These are phyloP conservation scores for Leptinotarsa tumamoca DNA, from an alignment of 2,888 invertebrate species.

Conservation along the genomic window DNA sequence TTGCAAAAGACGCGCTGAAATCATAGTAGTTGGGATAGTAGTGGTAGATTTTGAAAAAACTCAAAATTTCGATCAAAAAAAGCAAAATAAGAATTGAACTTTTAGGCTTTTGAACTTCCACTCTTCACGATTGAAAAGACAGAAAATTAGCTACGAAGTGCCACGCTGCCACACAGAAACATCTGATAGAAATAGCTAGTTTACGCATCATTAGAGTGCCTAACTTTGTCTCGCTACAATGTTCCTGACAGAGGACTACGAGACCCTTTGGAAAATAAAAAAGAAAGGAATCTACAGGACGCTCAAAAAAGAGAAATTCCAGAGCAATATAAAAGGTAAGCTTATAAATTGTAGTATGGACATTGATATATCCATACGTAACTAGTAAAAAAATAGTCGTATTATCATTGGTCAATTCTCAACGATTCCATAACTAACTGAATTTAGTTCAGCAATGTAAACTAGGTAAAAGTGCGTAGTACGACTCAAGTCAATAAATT, in stretches of 20 bases:
- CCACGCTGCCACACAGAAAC: neutral
- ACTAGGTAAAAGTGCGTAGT: neutral
- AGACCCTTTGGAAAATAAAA: neutral
- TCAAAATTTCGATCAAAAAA: neutral
- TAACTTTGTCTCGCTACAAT: neutral
- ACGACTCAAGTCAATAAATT: neutral
- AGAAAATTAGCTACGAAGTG: neutral
- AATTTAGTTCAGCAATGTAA: no score
- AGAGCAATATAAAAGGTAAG: conserved; percentile 1
- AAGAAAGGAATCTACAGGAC: neutral
- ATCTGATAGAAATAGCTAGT: neutral
- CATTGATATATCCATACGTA: no score
- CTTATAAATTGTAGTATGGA: neutral
- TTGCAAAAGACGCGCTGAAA: no score
- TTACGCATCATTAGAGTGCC: neutral
- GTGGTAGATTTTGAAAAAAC: neutral
- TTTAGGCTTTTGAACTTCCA: neutral
- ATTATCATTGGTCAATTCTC: neutral
- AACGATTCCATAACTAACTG: neutral
- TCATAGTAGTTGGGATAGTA: neutral
- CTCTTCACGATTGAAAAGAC: neutral
- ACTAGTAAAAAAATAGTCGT: neutral
- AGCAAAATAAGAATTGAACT: neutral
- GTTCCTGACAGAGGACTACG: neutral
- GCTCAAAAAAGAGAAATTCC: neutral